Base-by-base conservation (phyloP, 2,113 vertebrate genomes). In the Cololabis saira region DNA sequence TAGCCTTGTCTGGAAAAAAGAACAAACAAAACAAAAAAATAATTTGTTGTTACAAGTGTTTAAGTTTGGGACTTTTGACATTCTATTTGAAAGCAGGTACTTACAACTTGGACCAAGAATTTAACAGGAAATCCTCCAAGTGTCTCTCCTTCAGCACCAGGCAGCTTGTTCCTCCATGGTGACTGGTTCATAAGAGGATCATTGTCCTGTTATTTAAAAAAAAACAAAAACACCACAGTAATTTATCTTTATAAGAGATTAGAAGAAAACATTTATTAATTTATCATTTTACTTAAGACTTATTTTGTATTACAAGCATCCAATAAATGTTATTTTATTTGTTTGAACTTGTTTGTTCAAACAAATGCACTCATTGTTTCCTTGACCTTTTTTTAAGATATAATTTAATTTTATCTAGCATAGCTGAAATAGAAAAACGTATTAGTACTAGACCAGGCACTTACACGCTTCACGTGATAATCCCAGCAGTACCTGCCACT, bases 61-160 rank as follows among this genome's bases (percentile, higher is more conserved):
- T 1, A 40, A 47, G 7, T 17, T 50, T 45, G 27, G 30, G 68
- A 7, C 33, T 37, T 37, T 11, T 37, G 33, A 11, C 10, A 37
- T 37, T 51, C 7, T 17, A 44, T 61, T 68, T 52, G 2, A 54
- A 10, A 74, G n/a, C 1, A 76, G 50, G 72, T 44, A 91, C 92
- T 95, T 92, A 99, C 98, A 93, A 99, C 97, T 94, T 99, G 98
- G 59, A 98, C 94, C 53, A 99, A 95, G 83, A 99, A 98, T 86
- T 99, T 97, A 79, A 99, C 96, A 73, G 98, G 98, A 92, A 99
- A 99, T 45, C 98, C 98, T 77, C 98, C 98, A 61, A 99, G 89
- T 0, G 96, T 99, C 67, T 98, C 96, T 66, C 94, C 95, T 5
- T 99, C 98, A 69, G 94, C 91, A 76, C 94, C 94, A 1, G 95